A percentile compares a stretch with the other conserved stretches of the same genome.
These are phyloP conservation scores for Nematolebias whitei DNA, from an alignment of 2,113 vertebrate species.

Conservation along the genomic window DNA sequence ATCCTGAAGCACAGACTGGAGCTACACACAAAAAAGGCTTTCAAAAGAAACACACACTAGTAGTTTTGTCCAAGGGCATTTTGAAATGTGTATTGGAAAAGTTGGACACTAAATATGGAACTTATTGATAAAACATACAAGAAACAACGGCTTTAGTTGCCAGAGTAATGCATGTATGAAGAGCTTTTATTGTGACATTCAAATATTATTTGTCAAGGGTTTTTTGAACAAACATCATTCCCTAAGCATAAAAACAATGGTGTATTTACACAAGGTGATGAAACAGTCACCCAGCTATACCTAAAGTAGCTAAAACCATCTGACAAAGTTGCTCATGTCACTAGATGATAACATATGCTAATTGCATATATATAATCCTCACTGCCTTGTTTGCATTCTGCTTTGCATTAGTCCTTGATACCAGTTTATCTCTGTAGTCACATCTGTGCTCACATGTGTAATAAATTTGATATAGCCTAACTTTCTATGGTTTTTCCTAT, in stretches of 20 bases:
- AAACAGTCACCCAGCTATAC: too few relatives aligned
- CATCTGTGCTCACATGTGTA: neutral
- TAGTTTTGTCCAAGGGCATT: too few relatives aligned
- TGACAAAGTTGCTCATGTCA: neutral
- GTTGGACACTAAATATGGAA: too few relatives aligned
- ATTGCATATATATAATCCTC: neutral
- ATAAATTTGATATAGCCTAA: neutral
- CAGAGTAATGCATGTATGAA: neutral
- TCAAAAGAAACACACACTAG: too few relatives aligned
- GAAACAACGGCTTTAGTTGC: neutral
- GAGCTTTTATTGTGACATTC: neutral
- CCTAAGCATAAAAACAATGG: neutral
- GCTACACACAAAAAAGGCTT: too few relatives aligned
- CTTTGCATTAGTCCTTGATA: neutral
- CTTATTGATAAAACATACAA: neutral
- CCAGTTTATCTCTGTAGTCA: neutral
- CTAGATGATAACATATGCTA: neutral
- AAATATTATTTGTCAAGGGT: neutral
- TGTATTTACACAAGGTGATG: neutral
- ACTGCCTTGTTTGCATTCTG: neutral
- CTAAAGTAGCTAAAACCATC: neutral
- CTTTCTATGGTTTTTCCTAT: too few relatives aligned
- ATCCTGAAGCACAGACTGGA: too few relatives aligned
- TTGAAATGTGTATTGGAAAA: too few relatives aligned
- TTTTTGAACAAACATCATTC: neutral